Base-by-base conservation (phyloP, 1,140 invertebrate species). In the Euschistus heros region DNA sequence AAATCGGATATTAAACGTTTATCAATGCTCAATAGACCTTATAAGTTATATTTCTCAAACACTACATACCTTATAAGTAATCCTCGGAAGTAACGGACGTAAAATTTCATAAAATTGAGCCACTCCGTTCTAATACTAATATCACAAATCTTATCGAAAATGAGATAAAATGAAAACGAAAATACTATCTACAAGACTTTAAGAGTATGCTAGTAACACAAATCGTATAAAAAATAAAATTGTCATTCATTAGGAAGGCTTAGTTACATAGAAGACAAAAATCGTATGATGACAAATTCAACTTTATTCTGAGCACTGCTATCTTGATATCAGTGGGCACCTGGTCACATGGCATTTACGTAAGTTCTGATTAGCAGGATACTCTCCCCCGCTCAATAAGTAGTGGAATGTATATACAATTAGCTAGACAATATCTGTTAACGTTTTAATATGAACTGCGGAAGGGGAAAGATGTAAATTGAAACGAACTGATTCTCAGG, bases 201-300 rank as follows among this genome's bases (percentile, higher is more conserved):
- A 57, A 26, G 2, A 24, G 24, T 24, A 14, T 24, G 26, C 24
- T 24, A 17, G 10, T 26, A 6, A 57, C 54, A 26, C 54, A 22
- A 57, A 57, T 17, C 18, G 18, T 24, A 20, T 57, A 24, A 57
- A 57, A 57, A 57, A 57, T 24, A 24, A 57, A 57, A 57, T 57
- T 57, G 54, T 57, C 54, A 57, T 17, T 57, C 54, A 57, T 57
- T 24, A 26, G 54, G 54, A 57, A 57, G 54, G 54, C 54, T 24
- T 57, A 57, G 54, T 57, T 57, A 57, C 54, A 57, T 17, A 57
- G 54, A 57, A 57, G 54, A 57, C 54, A 24, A 57, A 26, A 57
- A 57, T 17, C 54, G 54, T 57, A 57, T 24, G 54, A 57, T 57
- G 54, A 57, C 54, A 57, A 57, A 24, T 57, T 57, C 24, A 57